Percentiles rank a stretch among this genome's conserved stretches.
phyloP scores from a whole-genome alignment of 2,113 vertebrate genomes.

The Microtus montanus region DNA sequence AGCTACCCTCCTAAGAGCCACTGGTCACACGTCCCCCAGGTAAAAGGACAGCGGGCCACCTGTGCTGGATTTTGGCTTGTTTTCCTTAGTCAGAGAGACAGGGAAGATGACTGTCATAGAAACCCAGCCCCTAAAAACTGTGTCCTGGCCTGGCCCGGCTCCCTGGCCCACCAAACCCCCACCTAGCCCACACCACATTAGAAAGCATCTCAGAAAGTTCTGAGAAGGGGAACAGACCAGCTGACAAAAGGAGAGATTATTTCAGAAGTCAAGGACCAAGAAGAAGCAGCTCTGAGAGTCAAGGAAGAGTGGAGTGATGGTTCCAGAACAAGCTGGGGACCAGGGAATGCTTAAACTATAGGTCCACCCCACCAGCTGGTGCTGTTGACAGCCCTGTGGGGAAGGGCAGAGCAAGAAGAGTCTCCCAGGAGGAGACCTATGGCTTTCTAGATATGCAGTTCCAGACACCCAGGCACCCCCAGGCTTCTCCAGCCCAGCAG shows the following conservation, averaged over 20 bases:
- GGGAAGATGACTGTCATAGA: not conserved
- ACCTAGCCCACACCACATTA: not conserved
- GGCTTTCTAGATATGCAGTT: too few relatives aligned
- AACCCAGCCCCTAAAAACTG: slow-evolving; percentile 49
- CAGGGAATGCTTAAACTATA: not conserved
- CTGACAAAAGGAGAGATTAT: not conserved
- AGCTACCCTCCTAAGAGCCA: not conserved
- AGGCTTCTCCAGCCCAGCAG: not conserved
- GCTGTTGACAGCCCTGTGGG: not conserved
- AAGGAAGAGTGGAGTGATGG: not conserved
- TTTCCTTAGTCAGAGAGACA: not conserved
- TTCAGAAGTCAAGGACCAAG: not conserved
- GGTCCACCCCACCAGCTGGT: not conserved
- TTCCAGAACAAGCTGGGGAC: not conserved
- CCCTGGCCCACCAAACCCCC: too few relatives aligned
- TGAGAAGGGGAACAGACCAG: not conserved
- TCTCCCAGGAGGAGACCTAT: not conserved
- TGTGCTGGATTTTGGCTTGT: slow-evolving; percentile 13
- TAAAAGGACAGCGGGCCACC: not conserved
- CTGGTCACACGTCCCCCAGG: not conserved
- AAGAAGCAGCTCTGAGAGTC: not conserved
- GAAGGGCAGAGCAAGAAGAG: too few relatives aligned
- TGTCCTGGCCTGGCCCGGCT: not conserved
- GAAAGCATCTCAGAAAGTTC: not conserved
- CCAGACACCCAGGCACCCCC: too few relatives aligned